Percentiles rank a stretch among this genome's conserved stretches.
Evolutionary conservation across 2,888 invertebrate species (phyloP).

Genomic region (Agriopis marginaria): DNA sequence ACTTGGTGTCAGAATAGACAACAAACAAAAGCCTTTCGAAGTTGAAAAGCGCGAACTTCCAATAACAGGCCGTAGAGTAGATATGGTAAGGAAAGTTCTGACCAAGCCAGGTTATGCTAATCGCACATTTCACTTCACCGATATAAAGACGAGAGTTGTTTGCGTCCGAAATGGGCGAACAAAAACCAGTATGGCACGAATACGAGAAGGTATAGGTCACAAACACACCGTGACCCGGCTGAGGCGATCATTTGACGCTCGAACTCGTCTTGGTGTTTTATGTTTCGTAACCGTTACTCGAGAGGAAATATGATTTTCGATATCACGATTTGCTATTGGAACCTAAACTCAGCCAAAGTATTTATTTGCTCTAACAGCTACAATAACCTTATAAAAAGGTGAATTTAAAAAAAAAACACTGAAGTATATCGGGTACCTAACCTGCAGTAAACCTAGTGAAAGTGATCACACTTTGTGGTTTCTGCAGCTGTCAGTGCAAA

Average conservation of each 20-base stretch:
- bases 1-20: too few species aligned
- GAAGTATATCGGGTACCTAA: too few species aligned
- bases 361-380: too few species aligned
- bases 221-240: slow-evolving; percentile 72
- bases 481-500: too few species aligned
- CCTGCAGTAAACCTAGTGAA: too few species aligned
- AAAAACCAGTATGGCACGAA: slow-evolving; percentile 80
- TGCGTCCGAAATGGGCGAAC: slow-evolving; percentile 49
- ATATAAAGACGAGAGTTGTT: slow-evolving; percentile 59
- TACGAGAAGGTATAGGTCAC: slow-evolving; percentile 75
- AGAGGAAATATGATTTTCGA: slow-evolving; percentile 36
- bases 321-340: slow-evolving; percentile 25
- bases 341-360: background rate
- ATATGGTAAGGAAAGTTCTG: slow-evolving; percentile 64
- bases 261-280: slow-evolving; percentile 61
- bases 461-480: too few species aligned
- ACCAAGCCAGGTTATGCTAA: slow-evolving; percentile 50
- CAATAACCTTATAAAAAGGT: too few species aligned
- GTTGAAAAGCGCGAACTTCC: slow-evolving; percentile 43
- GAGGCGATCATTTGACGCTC: slow-evolving; percentile 62
- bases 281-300: slow-evolving; percentile 60
- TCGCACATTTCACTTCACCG: slow-evolving; percentile 49
- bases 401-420: too few species aligned
- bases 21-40: slow-evolving; percentile 1
- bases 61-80: slow-evolving; percentile 51